Percentiles rank a stretch among this genome's conserved stretches.
Evolutionary conservation across 2,888 invertebrate species (phyloP).

Genomic region (Andrena bucephala): DNA sequence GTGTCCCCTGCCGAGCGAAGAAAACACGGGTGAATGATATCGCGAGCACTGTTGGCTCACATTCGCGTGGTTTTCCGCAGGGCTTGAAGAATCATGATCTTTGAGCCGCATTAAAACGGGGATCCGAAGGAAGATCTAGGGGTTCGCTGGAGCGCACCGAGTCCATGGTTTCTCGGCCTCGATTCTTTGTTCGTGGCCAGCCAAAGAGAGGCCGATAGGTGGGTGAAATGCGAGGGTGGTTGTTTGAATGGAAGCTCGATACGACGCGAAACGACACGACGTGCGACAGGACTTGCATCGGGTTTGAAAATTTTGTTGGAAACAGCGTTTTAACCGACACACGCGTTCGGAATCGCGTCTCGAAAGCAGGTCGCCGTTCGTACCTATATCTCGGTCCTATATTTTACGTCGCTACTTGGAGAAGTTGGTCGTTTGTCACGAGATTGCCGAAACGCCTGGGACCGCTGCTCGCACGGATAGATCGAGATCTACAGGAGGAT

Average conservation of each 20-base stretch:
- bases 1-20: no score
- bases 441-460: slow-evolving; percentile 11
- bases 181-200: no score
- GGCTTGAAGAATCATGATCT: slow-evolving; percentile 22
- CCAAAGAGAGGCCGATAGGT: no score
- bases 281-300: neutral
- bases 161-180: no score
- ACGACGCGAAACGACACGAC: no score
- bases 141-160: no score
- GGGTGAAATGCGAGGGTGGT: no score
- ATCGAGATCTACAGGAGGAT: slow-evolving; percentile 53
- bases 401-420: slow-evolving; percentile 26
- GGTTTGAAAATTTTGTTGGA: slow-evolving; percentile 23
- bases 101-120: slow-evolving; percentile 41
- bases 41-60: neutral
- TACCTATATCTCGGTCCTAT: slow-evolving; percentile 29
- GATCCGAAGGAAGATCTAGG: neutral
- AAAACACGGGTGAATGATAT: neutral
- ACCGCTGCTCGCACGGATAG: slow-evolving; percentile 10
- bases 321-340: slow-evolving; percentile 23
- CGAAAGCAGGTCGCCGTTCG: neutral
- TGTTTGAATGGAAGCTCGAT: no score
- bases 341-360: neutral
- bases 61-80: neutral
- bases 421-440: slow-evolving; percentile 45